These are phyloP conservation scores for Tauraco erythrolophus DNA, from an alignment of 2,113 vertebrate genomes.

Conservation along the genomic window DNA sequence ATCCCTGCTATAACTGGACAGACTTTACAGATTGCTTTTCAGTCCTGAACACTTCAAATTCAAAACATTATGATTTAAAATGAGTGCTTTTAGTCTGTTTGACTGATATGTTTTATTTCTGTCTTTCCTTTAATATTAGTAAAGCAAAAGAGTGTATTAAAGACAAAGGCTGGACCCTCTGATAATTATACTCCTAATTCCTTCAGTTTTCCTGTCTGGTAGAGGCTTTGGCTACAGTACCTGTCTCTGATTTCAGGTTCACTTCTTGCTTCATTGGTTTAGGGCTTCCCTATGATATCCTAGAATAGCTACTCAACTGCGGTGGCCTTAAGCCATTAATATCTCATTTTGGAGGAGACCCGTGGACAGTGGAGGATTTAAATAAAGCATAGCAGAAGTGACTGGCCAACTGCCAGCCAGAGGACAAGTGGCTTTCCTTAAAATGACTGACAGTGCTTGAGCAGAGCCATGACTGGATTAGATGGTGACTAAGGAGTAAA, in stretches of 20 bases:
- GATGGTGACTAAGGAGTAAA: slow-evolving; percentile 13
- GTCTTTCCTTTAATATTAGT: background rate
- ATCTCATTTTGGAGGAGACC: slow-evolving; percentile 22
- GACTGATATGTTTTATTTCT: background rate
- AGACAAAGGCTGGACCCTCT: background rate
- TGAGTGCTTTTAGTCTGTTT: background rate
- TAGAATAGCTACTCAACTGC: slow-evolving; percentile 44
- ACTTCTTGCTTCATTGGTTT: background rate
- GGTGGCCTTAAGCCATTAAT: slow-evolving; percentile 44
- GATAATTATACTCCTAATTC: background rate
- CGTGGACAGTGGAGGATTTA: slow-evolving; percentile 25
- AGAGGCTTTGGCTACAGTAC: background rate
- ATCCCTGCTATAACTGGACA: background rate
- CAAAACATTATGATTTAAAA: background rate
- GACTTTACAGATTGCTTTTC: background rate
- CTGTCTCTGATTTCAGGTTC: background rate
- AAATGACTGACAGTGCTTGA: slow-evolving; percentile 42
- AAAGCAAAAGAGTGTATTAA: background rate
- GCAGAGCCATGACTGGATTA: slow-evolving; percentile 31
- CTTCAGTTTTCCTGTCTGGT: background rate
- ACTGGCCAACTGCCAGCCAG: slow-evolving; percentile 29
- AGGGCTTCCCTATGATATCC: slow-evolving; percentile 45
- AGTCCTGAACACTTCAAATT: background rate
- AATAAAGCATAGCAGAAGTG: slow-evolving; percentile 36
- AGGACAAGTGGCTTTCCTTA: slow-evolving; percentile 49